Evolutionary conservation across 2,888 invertebrate genomes (phyloP), one percentile per base, ranked within the genome.

Genomic region (Plagodis dolabraria): DNA sequence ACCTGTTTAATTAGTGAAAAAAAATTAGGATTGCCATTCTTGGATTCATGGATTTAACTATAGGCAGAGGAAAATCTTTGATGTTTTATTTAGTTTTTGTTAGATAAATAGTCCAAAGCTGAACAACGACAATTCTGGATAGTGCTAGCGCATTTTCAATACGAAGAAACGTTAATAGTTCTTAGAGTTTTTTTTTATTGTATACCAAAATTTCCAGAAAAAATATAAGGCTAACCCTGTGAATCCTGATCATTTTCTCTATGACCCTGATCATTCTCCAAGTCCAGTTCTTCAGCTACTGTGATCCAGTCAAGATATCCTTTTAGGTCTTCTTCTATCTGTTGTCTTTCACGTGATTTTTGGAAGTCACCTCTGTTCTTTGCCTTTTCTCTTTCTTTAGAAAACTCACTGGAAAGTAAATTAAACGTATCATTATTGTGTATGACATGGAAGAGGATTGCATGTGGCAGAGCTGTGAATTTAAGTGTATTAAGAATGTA

Each of bases 231-330:
- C 36, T 36, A 36, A 87, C 90, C 86, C 74, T 84, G 84, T 6
- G 84, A 86, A 87, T 94, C 89, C 74, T 96, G 95, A 49, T 95
- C 94, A 76, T 96, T 96, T 70, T 95, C 95, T 72, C 94, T 95
- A 68, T 95, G 95, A 43, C 94, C 93, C 69, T 96, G 97, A 71
- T 97, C 97, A 7, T 95, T 96, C 82, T 99, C 99, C 7, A 99
- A 96, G 79, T 99, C 99, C 75, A 99, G 96, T 82, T 99, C 99
- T 89, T 99, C 99, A 11, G 99, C 99, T 76, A 99, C 99, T 4
- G 99, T 99, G 75, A 99, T 99, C 99, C 99, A 99, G 83, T 99
- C 99, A 60, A 99, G 93, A 81, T 99, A 99, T 2, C 99, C 99
- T 63, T 98, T 95, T 45, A 99, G 92, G 86, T 99, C 99, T 82